Evolutionary conservation across 2,113 vertebrate species (phyloP).

Genomic region (Carettochelys insculpta): DNA sequence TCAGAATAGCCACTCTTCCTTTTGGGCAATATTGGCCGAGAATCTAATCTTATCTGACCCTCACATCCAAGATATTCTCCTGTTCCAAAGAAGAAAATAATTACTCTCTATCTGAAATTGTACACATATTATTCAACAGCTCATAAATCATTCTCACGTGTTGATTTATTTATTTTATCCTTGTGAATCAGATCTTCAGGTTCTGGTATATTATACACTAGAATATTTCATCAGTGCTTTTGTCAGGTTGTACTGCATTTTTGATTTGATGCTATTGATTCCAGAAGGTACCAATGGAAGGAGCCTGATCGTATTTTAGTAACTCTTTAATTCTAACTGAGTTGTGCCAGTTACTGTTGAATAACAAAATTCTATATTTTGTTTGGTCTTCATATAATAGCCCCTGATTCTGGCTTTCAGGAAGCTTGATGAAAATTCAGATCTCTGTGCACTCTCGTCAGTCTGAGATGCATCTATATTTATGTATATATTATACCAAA

Average conservation of each 20-base stretch:
- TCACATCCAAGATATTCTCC: not conserved
- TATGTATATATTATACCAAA: not conserved
- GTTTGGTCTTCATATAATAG: not conserved
- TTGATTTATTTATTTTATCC: not conserved
- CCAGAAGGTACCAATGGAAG: not conserved
- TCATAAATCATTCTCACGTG: not conserved
- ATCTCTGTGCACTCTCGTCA: not conserved
- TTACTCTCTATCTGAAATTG: not conserved
- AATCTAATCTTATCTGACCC: not conserved
- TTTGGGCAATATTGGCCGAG: not conserved
- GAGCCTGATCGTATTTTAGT: not conserved
- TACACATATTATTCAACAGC: not conserved
- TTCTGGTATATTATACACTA: not conserved
- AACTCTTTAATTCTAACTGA: not conserved
- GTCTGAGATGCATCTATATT: not conserved
- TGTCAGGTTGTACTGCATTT: not conserved
- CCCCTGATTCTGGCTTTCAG: not conserved
- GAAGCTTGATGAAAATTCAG: not conserved
- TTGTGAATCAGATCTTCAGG: not conserved
- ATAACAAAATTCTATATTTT: not conserved
- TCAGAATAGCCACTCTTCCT: not conserved
- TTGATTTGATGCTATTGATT: not conserved
- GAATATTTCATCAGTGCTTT: not conserved
- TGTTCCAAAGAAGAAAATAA: not conserved
- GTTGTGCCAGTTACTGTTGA: not conserved